Percentiles rank a stretch among this genome's conserved stretches.
Conservation (phyloP, 2,888 invertebrate genomes). For the Tyria jacobaeae region DNA sequence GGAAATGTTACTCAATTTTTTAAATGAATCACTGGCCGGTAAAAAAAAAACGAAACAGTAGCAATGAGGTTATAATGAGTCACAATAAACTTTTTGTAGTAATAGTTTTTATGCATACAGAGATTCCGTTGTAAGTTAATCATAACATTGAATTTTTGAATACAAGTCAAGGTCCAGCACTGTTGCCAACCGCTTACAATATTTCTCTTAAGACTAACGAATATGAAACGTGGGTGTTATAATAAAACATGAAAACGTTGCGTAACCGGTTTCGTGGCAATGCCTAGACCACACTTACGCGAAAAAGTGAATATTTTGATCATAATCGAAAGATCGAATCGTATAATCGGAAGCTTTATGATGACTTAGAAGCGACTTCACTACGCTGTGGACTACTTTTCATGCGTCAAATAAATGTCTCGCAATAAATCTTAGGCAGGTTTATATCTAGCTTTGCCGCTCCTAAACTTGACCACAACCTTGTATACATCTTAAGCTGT, state of each 20-base stretch:
- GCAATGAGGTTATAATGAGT: constrained; percentile 31
- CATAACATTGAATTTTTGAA: constrained; percentile 38
- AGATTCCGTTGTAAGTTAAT: constrained; percentile 41
- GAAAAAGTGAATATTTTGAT: neutral
- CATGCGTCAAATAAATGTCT: too few species aligned
- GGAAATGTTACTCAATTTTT: neutral
- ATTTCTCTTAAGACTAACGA: constrained; percentile 25
- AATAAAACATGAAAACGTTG: constrained; percentile 23
- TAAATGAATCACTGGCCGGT: constrained; percentile 8
- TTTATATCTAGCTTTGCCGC: too few species aligned
- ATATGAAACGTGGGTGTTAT: constrained; percentile 18
- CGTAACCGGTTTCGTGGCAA: constrained; percentile 23
- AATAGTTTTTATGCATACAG: constrained; percentile 34
- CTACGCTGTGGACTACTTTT: too few species aligned
- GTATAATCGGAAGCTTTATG: neutral
- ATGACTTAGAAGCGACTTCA: neutral
- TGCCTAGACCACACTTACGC: neutral
- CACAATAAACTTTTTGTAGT: constrained; percentile 38
- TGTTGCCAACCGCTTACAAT: constrained; percentile 38
- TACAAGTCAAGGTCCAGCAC: constrained; percentile 39
- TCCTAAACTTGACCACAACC: too few species aligned
- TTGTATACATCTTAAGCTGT: too few species aligned
- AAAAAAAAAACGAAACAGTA: constrained; percentile 22
- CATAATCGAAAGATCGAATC: neutral
- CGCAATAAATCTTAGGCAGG: too few species aligned